These are phyloP conservation scores for Nemapogon koenigi DNA, from an alignment of 2,888 invertebrate genomes.

Conservation along the genomic window DNA sequence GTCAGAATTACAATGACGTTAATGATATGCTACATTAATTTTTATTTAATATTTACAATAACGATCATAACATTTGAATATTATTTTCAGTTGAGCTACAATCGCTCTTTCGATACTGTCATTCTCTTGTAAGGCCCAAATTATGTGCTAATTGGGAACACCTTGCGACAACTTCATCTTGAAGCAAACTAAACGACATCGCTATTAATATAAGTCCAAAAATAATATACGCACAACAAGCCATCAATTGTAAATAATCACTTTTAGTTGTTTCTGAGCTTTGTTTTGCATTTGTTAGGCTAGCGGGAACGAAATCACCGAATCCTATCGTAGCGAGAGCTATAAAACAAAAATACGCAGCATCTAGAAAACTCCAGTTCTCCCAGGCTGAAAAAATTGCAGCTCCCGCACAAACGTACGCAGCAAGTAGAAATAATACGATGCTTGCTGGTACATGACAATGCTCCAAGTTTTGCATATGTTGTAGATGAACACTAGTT, in stretches of 20 bases:
- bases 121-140: conserved; percentile 71
- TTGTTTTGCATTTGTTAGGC: conserved; percentile 51
- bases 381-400: conserved; percentile 81
- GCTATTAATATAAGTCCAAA: conserved; percentile 82
- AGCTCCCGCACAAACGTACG: conserved; percentile 79
- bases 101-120: conserved; percentile 60
- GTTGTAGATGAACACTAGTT: conserved; percentile 38
- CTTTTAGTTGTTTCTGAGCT: conserved; percentile 45
- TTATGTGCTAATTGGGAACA: conserved; percentile 75
- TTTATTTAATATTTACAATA: conserved; percentile 35
- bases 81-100: conserved; percentile 53
- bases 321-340: conserved; percentile 85
- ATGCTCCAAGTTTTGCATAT: conserved; percentile 36
- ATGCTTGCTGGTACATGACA: conserved; percentile 51
- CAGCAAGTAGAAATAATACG: conserved; percentile 72
- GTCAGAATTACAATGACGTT: neutral
- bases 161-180: conserved; percentile 78
- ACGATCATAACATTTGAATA: conserved; percentile 59
- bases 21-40: neutral
- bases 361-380: conserved; percentile 81
- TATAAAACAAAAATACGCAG: conserved; percentile 85
- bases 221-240: conserved; percentile 80
- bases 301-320: conserved; percentile 75
- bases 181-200: conserved; percentile 84
- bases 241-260: conserved; percentile 76